Percentiles rank a stretch among this genome's conserved stretches.
These are phyloP conservation scores for Ichneumoninae sp. DNA, from an alignment of 2,888 invertebrate species.

Conservation along the genomic window DNA sequence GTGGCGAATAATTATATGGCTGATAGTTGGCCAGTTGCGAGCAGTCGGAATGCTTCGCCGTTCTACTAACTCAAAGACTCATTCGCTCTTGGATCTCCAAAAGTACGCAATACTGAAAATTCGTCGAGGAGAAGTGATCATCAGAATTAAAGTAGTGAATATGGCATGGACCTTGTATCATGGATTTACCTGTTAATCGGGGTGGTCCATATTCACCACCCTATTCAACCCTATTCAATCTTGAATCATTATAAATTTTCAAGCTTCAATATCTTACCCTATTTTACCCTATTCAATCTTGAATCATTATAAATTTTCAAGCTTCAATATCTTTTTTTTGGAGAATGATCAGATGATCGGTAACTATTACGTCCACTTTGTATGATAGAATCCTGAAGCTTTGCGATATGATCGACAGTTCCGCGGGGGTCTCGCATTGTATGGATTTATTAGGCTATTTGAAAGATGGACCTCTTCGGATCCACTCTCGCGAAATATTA, in stretches of 20 bases:
- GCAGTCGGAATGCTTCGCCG: no score
- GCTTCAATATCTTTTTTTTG: no score
- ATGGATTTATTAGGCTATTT: not conserved
- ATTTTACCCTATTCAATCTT: not conserved
- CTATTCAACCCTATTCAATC: not conserved
- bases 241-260: not conserved
- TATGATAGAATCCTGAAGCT: not conserved
- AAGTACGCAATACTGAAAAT: not conserved
- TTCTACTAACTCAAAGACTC: not conserved
- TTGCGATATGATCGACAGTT: not conserved
- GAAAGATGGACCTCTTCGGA: not conserved
- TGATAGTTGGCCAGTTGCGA: not conserved
- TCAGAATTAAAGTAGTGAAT: no score
- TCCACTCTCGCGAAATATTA: slow-evolving; percentile 28
- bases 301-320: not conserved
- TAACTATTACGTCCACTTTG: not conserved
- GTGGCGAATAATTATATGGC: not conserved
- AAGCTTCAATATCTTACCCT: not conserved
- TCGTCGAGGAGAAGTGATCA: not conserved
- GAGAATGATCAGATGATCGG: not conserved
- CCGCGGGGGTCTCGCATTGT: not conserved
- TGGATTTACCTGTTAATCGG: not conserved
- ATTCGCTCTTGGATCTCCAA: not conserved
- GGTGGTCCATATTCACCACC: not conserved
- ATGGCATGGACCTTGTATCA: no score